Evolutionary conservation across 1,140 invertebrate genomes (phyloP).

Genomic region (Drosophila aff.): DNA sequence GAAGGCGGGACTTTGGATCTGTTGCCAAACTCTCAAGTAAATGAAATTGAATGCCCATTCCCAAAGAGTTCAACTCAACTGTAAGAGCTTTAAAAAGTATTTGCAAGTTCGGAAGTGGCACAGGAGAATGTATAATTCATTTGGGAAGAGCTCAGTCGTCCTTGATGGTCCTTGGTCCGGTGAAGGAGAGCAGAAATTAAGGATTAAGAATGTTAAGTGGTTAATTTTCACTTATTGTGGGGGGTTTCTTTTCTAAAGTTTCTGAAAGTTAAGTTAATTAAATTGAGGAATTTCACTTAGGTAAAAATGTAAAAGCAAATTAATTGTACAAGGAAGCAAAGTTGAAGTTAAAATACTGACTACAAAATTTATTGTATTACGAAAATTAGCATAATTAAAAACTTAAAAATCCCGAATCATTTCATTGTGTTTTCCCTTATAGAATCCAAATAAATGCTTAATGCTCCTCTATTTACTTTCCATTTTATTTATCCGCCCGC

Average conservation of each 20-base stretch:
- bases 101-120: slow-evolving; percentile 60
- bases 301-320: background rate
- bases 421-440: background rate
- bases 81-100: slow-evolving; percentile 72
- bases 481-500: slow-evolving; percentile 16
- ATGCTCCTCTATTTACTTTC: background rate
- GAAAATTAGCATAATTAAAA: background rate
- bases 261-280: background rate
- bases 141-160: slow-evolving; percentile 15
- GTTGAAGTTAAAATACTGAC: too few relatives aligned
- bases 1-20: slow-evolving; percentile 32
- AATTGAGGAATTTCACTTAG: background rate
- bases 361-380: background rate
- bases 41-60: slow-evolving; percentile 68
- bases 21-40: slow-evolving; percentile 62
- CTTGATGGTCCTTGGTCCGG: background rate
- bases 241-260: background rate
- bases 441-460: background rate
- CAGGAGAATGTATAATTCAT: slow-evolving; percentile 40
- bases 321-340: too few relatives aligned
- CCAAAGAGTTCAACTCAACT: slow-evolving; percentile 51
- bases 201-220: slow-evolving; percentile 20
- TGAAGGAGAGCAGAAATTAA: slow-evolving; percentile 3
- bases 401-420: background rate
- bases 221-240: slow-evolving; percentile 10